These are phyloP conservation scores for Pandemis cinnamomeana DNA, from an alignment of 2,888 invertebrate genomes.

Conservation along the genomic window DNA sequence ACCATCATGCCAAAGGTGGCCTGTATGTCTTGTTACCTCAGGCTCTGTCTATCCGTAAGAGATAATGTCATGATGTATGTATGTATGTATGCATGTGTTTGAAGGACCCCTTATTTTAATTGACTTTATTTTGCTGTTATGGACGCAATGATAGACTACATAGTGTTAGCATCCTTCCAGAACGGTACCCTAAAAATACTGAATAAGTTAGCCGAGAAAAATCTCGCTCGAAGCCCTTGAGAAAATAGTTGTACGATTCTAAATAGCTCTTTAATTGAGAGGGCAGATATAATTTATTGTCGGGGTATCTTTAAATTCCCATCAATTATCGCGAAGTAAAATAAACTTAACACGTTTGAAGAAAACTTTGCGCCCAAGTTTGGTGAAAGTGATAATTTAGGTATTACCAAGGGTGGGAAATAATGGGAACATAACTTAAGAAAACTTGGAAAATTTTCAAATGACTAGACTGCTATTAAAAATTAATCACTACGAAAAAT, in stretches of 20 bases:
- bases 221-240: not conserved
- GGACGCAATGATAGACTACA: too few species aligned
- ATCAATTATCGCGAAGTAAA: conserved; percentile 19
- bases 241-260: not conserved
- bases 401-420: conserved; percentile 9
- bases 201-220: too few species aligned
- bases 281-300: not conserved
- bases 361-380: conserved; percentile 14
- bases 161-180: too few species aligned
- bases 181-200: not conserved
- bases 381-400: conserved; percentile 27
- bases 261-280: not conserved
- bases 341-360: conserved; percentile 19
- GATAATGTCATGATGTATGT: too few species aligned
- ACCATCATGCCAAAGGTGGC: too few species aligned
- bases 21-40: too few species aligned
- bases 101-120: too few species aligned
- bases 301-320: conserved; percentile 6
- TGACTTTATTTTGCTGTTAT: too few species aligned
- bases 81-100: too few species aligned
- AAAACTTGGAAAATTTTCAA: too few species aligned
- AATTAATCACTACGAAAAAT: too few species aligned
- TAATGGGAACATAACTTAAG: not conserved
- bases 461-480: not conserved
- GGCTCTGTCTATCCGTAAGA: too few species aligned